Evolutionary conservation across 2,888 invertebrate genomes (phyloP), one percentile per base, ranked within the genome.

Genomic region (Bursaphelenchus okinawaensis): DNA sequence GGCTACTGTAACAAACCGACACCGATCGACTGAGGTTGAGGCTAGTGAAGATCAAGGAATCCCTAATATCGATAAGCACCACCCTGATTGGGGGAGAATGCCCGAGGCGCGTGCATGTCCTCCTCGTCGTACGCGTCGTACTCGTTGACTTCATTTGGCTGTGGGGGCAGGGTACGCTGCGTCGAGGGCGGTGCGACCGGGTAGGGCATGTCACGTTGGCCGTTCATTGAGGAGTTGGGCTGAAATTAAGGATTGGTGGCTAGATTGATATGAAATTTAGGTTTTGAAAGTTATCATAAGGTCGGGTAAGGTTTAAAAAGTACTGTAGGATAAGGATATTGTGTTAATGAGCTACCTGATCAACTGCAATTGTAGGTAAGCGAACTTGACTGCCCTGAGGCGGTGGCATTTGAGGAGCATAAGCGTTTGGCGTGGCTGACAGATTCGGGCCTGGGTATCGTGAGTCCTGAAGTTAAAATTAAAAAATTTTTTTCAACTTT

Each of bases 111-210:
- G 22, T 28, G 67, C 65, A 76, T 73, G 61, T 76, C 76, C 63
- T 75, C 68, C 51, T 78, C 77, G 61, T 78, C 78, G 68, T 78
- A 78, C 28, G 76, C 78, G 63, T 78, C 78, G 62, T 72, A 78
- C 51, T 75, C 77, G 61, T 77, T 75, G 6, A 29, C 51, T 29
- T 70, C 69, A 20, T 20, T 56, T 6, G 62, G 69, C 16, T 19
- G 64, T 7, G 50, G 58, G 9, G 70, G 71, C 8, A 66, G 20
- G 23, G 54, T 24, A 9, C 68, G 69, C 23, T 69, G 67, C 7
- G 68, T 40, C 9, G 57, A 29, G 19, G 66, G 66, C 3, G 66
- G 66, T 4, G 66, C 68, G 1, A 31, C 22, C 52, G 62, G 52
- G 63, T 27, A 22, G 20, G 70, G 51, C 19, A 40, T n/a, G 29